Base-by-base conservation (phyloP, 1,140 invertebrate genomes). In the Ctenoplectra terminalis region DNA sequence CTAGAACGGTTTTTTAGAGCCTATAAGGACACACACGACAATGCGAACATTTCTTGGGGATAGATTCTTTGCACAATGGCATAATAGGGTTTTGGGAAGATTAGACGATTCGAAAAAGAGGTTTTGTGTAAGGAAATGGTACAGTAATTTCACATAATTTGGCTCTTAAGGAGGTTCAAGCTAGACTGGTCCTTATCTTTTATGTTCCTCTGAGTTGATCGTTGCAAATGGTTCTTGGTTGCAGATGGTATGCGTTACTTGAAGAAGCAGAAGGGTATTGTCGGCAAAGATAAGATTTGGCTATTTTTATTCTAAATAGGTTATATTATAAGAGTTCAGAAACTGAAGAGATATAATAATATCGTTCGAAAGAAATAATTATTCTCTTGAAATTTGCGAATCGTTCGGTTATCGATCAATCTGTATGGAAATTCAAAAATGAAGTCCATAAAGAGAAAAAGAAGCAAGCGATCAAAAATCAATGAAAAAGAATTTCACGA, bases 1-100 rank as follows among this genome's bases (percentile, higher is more conserved):
- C 31, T 48, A 61, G 37, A 61, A 74, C 13, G 56, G 40, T 7
- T 76, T 40, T 52, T 40, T 76, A 64, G 46, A 54, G 15, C 9
- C 56, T 17, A 31, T 2, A 2, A 43, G 15, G 54, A 1, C 4
- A 1, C 3, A 1, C 40, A 4, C 23, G 37, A 71, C 40, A 54
- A 15, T 54, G 23, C 50, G 50, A 63, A 3, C 23, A 26, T 40
- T 40, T 34, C 15, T 40, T 37, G 7, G 13, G 61, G 23, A 69
- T 29, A 37, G 31, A 54, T 43, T 46, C 20, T 13, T n/a, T 26
- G 13, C 29, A 61, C 40, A 73, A 48, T 58, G 37, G 70, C 17
- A 56, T 73, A 58, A 58, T 40, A 23, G 11, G 15, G 15, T 17
- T 13, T 61, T 46, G 1, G 23, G 37, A 31, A 11, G 37, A 43